Evolutionary conservation across 2,797 vertebrate genomes (phyloP).

Genomic region (Pampus argenteus): DNA sequence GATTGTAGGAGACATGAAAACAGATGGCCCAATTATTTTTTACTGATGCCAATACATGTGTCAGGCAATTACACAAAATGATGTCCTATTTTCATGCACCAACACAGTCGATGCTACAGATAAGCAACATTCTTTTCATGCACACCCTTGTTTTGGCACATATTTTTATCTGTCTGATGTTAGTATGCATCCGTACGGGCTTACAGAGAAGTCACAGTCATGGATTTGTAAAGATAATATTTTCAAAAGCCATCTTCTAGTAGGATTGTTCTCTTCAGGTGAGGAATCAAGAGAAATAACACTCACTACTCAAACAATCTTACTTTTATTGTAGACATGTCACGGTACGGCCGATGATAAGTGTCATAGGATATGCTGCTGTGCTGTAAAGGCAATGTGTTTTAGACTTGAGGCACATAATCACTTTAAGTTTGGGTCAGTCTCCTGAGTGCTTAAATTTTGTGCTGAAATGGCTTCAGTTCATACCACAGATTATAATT

Average conservation of each 20-base stretch:
- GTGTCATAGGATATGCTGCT: slow-evolving; percentile 17
- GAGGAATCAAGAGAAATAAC: slow-evolving; percentile 2
- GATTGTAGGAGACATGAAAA: background rate
- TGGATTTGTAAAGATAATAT: background rate
- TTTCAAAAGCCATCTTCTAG: background rate
- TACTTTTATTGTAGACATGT: slow-evolving; percentile 12
- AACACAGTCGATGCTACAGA: background rate
- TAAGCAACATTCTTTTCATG: background rate
- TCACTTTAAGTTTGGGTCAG: slow-evolving; percentile 35
- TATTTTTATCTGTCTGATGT: background rate
- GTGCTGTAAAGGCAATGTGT: slow-evolving; percentile 5
- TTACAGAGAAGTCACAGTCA: background rate
- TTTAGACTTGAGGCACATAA: slow-evolving; percentile 20
- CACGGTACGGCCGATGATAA: background rate
- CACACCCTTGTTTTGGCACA: background rate
- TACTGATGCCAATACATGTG: background rate
- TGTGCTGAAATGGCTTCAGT: background rate
- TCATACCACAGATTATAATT: background rate
- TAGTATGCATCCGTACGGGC: background rate
- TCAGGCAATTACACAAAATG: background rate
- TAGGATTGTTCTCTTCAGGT: background rate
- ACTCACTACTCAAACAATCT: slow-evolving; percentile 11
- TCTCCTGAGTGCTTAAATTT: background rate
- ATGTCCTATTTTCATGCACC: background rate
- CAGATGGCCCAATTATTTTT: slow-evolving; percentile 9